A percentile compares a stretch with the other conserved stretches of the same genome.
Evolutionary conservation across 1,140 invertebrate genomes (phyloP).

Genomic region (Euborellia annulipes): DNA sequence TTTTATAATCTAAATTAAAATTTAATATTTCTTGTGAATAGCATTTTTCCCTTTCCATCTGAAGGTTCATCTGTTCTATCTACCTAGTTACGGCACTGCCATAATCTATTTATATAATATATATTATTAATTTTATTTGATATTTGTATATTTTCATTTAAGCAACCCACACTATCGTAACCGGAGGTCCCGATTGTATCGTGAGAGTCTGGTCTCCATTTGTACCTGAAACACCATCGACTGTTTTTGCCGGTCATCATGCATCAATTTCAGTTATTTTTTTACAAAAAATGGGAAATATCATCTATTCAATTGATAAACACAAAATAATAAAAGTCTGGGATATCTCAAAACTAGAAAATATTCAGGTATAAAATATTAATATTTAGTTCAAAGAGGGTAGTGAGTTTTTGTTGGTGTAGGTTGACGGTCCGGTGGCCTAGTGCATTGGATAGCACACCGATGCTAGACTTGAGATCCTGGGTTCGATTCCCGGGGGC

Average conservation of each 20-base stretch:
- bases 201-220: constrained; percentile 61
- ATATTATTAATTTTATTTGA: constrained; percentile 23
- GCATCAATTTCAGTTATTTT: constrained; percentile 45
- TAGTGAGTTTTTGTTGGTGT: too few relatives aligned
- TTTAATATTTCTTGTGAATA: too few relatives aligned
- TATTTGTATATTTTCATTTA: constrained; percentile 16
- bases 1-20: too few relatives aligned
- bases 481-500: too few relatives aligned
- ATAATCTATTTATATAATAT: too few relatives aligned
- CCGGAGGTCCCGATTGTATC: constrained; percentile 53
- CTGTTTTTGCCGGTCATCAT: constrained; percentile 47
- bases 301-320: constrained; percentile 39
- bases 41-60: too few relatives aligned
- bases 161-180: constrained; percentile 39
- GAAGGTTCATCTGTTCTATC: too few relatives aligned
- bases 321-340: constrained; percentile 54
- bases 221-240: constrained; percentile 40
- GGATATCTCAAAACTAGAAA: constrained; percentile 39
- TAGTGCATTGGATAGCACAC: too few relatives aligned
- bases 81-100: too few relatives aligned
- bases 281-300: constrained; percentile 34
- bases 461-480: too few relatives aligned
- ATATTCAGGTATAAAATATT: constrained; percentile 33
- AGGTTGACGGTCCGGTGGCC: too few relatives aligned
- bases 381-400: constrained; percentile 5